Evolutionary conservation across 1,140 invertebrate species (phyloP).

Genomic region (Caenorhabditis remanei): DNA sequence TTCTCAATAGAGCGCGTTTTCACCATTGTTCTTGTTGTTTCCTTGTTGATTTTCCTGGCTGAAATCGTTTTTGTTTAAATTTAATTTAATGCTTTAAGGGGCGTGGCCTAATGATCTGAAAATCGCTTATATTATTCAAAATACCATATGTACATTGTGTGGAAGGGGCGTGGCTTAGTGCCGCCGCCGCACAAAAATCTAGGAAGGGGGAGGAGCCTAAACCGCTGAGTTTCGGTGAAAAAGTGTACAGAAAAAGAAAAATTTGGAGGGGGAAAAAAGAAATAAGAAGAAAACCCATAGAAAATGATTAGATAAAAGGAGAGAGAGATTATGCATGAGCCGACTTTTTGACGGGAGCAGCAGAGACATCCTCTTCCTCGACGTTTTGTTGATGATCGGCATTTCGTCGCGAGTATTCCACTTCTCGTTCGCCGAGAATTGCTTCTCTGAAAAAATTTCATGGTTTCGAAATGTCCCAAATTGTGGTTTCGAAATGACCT

Average conservation of each 20-base stretch:
- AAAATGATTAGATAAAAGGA: conserved; percentile 8
- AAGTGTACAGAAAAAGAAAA: conserved; percentile 33
- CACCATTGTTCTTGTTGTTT: conserved; percentile 54
- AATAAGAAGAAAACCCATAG: conserved; percentile 3
- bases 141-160: conserved; percentile 7
- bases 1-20: not conserved
- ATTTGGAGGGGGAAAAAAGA: not conserved
- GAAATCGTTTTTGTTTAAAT: not conserved
- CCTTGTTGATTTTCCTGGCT: conserved; percentile 31
- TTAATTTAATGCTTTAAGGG: too few relatives aligned
- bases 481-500: too few relatives aligned
- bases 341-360: not conserved
- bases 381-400: not conserved
- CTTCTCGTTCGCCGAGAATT: conserved; percentile 12
- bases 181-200: not conserved
- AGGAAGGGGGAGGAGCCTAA: not conserved
- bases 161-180: too few relatives aligned
- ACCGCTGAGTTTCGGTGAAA: conserved; percentile 17
- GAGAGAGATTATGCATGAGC: not conserved
- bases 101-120: too few relatives aligned
- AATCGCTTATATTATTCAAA: not conserved
- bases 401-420: conserved; percentile 54
- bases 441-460: conserved; percentile 61
- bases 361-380: not conserved
- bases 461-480: too few relatives aligned